Conservation (phyloP, 1,140 invertebrate species). For the Chionoecetes opilio region DNA sequence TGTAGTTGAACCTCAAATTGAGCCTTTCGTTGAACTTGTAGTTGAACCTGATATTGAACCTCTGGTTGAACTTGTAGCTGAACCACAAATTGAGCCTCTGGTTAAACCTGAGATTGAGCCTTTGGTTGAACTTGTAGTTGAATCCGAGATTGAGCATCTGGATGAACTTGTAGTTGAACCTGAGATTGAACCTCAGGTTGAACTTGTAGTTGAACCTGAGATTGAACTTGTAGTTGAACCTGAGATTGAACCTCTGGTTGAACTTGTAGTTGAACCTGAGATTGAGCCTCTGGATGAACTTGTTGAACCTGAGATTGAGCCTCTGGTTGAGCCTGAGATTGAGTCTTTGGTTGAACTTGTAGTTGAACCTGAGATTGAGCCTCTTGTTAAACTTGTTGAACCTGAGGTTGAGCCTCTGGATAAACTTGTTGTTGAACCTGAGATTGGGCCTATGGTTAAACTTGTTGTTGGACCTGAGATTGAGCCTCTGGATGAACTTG, state of each 20-base stretch:
- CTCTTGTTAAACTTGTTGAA: neutral
- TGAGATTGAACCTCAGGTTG: neutral
- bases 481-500: neutral
- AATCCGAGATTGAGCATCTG: neutral
- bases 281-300: neutral
- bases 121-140: neutral
- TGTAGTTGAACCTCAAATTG: neutral
- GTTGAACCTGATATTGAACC: neutral
- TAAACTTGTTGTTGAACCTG: neutral
- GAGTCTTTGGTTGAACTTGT: neutral
- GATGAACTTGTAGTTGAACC: neutral
- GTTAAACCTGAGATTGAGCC: neutral
- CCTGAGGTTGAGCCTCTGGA: neutral
- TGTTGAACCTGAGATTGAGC: neutral
- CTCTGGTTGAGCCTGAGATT: conserved; percentile 28
- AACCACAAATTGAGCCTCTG: neutral
- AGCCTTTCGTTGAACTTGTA: neutral
- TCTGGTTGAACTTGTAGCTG: neutral
- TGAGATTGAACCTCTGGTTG: neutral
- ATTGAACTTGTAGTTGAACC: neutral
- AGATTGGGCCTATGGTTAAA: neutral
- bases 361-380: neutral
- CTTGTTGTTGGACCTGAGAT: neutral
- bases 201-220: neutral
- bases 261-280: neutral